Evolutionary conservation across 2,113 vertebrate species (phyloP).

Genomic region (Phrynocephalus versicolor): DNA sequence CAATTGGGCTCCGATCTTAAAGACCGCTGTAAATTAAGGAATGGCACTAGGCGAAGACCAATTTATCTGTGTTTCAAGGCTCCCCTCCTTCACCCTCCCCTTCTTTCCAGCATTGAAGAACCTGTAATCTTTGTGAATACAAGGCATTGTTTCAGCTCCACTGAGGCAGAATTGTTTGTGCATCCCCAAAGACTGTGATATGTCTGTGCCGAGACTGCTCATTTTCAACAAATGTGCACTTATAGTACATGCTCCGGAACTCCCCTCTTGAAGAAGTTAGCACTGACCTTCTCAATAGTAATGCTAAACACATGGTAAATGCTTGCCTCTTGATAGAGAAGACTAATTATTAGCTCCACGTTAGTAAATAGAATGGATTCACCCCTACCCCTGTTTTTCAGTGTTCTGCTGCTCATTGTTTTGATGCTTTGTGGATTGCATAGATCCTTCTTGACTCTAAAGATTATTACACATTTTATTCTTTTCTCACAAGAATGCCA

Average conservation of each 20-base stretch:
- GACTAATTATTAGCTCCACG: conserved; percentile 72
- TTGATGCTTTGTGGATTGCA: conserved; percentile 24
- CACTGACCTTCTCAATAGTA: conserved; percentile 68
- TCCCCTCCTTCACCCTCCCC: conserved; percentile 53
- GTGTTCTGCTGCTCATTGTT: conserved; percentile 30
- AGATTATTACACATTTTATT: neutral
- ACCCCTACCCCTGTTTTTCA: conserved; percentile 17
- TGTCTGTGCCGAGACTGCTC: conserved; percentile 57
- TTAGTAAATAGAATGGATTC: conserved; percentile 50
- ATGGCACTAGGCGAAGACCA: conserved; percentile 78
- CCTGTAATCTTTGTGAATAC: conserved; percentile 74
- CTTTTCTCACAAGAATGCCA: conserved; percentile 1
- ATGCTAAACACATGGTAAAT: conserved; percentile 70
- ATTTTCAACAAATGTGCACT: conserved; percentile 54
- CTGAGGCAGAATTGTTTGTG: conserved; percentile 71
- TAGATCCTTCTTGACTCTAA: neutral
- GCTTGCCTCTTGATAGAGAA: conserved; percentile 47
- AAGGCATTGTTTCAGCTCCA: conserved; percentile 74
- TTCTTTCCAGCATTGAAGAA: conserved; percentile 65
- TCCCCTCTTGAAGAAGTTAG: conserved; percentile 63
- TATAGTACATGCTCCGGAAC: conserved; percentile 57
- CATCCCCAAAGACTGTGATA: conserved; percentile 70
- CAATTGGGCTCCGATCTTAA: conserved; percentile 77
- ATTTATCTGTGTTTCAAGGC: conserved; percentile 75
- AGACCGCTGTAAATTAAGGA: conserved; percentile 81